Conservation (phyloP, 2,797 vertebrate genomes). For the Lateolabrax maculatus region DNA sequence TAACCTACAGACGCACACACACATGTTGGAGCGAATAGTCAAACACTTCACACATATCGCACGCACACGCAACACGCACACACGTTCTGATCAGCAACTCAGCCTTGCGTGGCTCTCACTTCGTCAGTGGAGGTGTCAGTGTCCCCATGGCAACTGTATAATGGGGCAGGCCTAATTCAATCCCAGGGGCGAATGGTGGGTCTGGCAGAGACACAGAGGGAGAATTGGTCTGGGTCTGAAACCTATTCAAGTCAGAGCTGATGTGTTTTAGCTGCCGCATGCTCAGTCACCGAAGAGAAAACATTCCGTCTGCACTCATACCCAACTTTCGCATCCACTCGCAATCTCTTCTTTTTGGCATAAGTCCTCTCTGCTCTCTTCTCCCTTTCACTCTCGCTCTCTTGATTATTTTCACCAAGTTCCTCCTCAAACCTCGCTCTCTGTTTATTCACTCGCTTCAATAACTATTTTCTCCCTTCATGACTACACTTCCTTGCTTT, state of each 20-base stretch:
- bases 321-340: slow-evolving; percentile 69
- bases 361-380: slow-evolving; percentile 28
- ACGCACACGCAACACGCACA: slow-evolving; percentile 46
- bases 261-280: slow-evolving; percentile 69
- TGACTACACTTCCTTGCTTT: slow-evolving; percentile 54
- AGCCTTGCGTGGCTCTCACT: slow-evolving; percentile 78
- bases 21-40: slow-evolving; percentile 17
- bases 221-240: slow-evolving; percentile 78
- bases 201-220: slow-evolving; percentile 69
- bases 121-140: slow-evolving; percentile 82
- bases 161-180: slow-evolving; percentile 83
- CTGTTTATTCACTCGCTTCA: slow-evolving; percentile 53
- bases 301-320: slow-evolving; percentile 56
- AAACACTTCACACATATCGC: slow-evolving; percentile 31
- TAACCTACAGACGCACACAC: slow-evolving; percentile 12
- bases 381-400: slow-evolving; percentile 31
- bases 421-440: slow-evolving; percentile 29
- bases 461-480: slow-evolving; percentile 50
- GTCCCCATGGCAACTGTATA: slow-evolving; percentile 86
- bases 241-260: slow-evolving; percentile 75
- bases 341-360: slow-evolving; percentile 58
- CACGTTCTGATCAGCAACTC: slow-evolving; percentile 75
- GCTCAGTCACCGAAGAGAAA: slow-evolving; percentile 72
- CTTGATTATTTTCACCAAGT: slow-evolving; percentile 46
- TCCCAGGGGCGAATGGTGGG: slow-evolving; percentile 79